Evolutionary conservation across 1,140 invertebrate genomes (phyloP), one percentile per base, ranked within the genome.

Genomic region (Tyrophagus putrescentiae): DNA sequence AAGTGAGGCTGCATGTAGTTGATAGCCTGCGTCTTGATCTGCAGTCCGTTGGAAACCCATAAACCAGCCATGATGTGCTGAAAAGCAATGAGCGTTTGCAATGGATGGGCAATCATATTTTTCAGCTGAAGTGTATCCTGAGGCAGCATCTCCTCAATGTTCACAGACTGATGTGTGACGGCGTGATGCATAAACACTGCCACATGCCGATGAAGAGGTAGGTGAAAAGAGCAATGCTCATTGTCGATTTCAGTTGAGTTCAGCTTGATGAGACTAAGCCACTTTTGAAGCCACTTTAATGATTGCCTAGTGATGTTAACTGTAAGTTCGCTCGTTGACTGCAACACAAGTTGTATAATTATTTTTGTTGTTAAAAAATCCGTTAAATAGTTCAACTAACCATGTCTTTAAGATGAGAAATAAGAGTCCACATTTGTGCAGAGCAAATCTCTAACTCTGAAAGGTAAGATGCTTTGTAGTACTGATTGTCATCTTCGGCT

Each of bases 1-100:
- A 97, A 97, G 75, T 97, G 94, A 61, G 88, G 92, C 71, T 97
- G 93, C 64, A 96, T 90, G 70, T 97, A 98, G 21, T 93, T 96
- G 89, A 97, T 96, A 4, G 92, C 91, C 75, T 97, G 92, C 13
- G 91, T 91, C 73, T 91, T 91, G 65, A 97, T 96, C 77, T 97
- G 93, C 1, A 95, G 76, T 0, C 93, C 94, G 75, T 97, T 97
- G 56, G 92, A 78, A 28, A 96, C 87, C 93, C 93, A 97, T 67
- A 95, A 79, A 13, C 87, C 87, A 66, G 84, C 84, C 48, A 92
- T 75, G 65, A 96, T 93, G 77, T 97, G 92, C 72, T 93, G 88
- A 72, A 94, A 91, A 0, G 87, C 83, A 59, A 87, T 88, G 86
- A 95, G 74, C 60, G 92, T 84, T 64, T 89, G 79, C 3, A 96